A percentile compares a stretch with the other conserved stretches of the same genome.
Evolutionary conservation across 2,797 vertebrate genomes (phyloP).

Genomic region (Megaceryle alcyon): DNA sequence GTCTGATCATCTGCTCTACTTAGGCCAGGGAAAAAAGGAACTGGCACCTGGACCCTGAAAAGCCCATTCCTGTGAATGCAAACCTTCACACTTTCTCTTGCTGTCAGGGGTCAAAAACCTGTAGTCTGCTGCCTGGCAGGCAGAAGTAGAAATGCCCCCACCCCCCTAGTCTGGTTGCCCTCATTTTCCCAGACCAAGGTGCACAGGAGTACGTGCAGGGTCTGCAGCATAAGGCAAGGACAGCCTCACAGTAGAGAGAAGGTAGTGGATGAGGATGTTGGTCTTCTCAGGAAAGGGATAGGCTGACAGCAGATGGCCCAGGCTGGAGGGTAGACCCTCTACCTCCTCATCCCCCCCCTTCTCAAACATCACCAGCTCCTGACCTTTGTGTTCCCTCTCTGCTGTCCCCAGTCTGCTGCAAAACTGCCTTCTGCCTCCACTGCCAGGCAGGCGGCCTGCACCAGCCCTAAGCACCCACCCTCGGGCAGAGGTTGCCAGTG

Average conservation of each 20-base stretch:
- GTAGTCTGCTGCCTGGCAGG: not conserved
- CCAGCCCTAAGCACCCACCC: accelerated
- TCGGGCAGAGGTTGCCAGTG: accelerated
- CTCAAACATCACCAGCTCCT: not conserved
- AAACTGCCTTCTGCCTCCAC: not conserved
- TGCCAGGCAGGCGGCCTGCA: not conserved
- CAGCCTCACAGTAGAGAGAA: accelerated
- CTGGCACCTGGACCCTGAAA: not conserved
- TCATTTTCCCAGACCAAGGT: not conserved
- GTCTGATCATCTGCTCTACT: not conserved
- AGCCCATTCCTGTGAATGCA: not conserved
- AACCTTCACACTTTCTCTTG: not conserved
- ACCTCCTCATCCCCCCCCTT: accelerated
- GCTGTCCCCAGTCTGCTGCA: not conserved
- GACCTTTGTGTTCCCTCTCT: not conserved
- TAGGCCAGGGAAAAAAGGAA: not conserved
- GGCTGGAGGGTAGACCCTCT: not conserved
- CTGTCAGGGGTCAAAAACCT: not conserved
- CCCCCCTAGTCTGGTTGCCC: accelerated
- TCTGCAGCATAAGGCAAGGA: not conserved
- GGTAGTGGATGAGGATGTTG: not conserved
- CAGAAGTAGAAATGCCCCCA: not conserved
- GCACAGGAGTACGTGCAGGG: accelerated
- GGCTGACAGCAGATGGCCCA: not conserved
- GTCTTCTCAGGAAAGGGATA: not conserved